These are phyloP conservation scores for Drosophila dives DNA, from an alignment of 2,888 invertebrate genomes.

Conservation along the genomic window DNA sequence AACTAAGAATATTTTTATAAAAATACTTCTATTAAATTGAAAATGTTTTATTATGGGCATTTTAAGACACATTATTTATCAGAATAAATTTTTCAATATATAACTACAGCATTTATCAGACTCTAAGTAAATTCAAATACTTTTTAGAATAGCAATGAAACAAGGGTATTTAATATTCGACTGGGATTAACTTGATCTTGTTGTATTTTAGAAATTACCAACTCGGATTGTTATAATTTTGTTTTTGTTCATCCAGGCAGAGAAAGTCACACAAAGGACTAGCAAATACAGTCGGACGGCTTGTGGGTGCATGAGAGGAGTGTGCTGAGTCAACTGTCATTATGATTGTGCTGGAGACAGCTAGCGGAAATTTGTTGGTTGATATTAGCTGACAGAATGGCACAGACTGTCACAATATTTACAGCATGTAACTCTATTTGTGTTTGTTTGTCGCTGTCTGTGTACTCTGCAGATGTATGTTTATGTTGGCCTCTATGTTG, in stretches of 20 bases:
- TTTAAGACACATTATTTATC: neutral
- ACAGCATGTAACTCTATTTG: constrained; percentile 36
- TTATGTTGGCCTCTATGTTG: constrained; percentile 4
- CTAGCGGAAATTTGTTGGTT: constrained; percentile 61
- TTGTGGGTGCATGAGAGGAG: neutral
- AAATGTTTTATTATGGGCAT: neutral
- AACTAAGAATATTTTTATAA: neutral
- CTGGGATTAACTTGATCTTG: neutral
- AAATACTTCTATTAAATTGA: neutral
- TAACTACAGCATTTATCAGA: neutral
- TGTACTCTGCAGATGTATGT: constrained; percentile 16
- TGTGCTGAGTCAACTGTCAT: constrained; percentile 23
- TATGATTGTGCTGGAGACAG: constrained; percentile 37
- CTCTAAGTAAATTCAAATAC: neutral
- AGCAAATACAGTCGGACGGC: neutral
- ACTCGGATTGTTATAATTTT: constrained; percentile 24
- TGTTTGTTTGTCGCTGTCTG: constrained; percentile 3
- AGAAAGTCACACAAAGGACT: constrained; percentile 24
- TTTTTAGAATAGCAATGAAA: neutral
- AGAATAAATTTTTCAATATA: neutral
- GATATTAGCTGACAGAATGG: constrained; percentile 51
- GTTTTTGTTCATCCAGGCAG: constrained; percentile 29
- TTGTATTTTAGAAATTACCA: constrained; percentile 13
- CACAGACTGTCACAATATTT: constrained; percentile 53
- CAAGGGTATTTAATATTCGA: constrained; percentile 3